Conservation (phyloP, 2,797 vertebrate genomes). For the Sebastolobus alascanus region DNA sequence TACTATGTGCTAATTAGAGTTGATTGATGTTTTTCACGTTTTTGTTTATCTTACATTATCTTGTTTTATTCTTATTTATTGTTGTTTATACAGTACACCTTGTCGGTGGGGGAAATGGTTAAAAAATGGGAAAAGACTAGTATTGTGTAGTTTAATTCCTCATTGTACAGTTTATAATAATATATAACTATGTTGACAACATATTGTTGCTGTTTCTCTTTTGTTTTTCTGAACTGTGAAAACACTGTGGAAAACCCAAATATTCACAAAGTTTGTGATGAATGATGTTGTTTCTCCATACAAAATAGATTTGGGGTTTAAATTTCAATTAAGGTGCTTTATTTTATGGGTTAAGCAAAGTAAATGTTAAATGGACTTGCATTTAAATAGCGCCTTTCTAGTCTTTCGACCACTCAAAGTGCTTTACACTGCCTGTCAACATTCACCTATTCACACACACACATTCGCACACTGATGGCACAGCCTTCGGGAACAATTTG, state of each 20-base stretch:
- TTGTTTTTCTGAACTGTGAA: background rate
- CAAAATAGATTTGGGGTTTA: too few species aligned
- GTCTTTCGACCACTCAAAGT: too few species aligned
- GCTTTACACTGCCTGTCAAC: too few species aligned
- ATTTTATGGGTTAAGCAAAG: too few species aligned
- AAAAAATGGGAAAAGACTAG: background rate
- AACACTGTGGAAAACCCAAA: background rate
- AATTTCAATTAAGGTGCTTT: too few species aligned
- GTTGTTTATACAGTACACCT: background rate
- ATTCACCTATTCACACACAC: too few species aligned
- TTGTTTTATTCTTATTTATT: background rate
- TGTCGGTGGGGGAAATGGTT: fast-evolving
- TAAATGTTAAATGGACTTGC: too few species aligned
- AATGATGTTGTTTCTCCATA: too few species aligned
- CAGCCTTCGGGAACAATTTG: too few species aligned
- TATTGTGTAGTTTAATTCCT: background rate
- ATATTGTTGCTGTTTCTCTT: background rate
- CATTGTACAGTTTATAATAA: background rate
- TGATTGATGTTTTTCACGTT: background rate
- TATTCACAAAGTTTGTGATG: background rate
- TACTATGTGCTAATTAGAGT: background rate
- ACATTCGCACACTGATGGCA: too few species aligned
- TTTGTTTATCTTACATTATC: background rate
- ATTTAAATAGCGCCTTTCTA: too few species aligned
- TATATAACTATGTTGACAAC: background rate